Percentiles rank a stretch among this genome's conserved stretches.
Conservation (phyloP, 2,888 invertebrate genomes). For the Criorhina ranunculi region DNA sequence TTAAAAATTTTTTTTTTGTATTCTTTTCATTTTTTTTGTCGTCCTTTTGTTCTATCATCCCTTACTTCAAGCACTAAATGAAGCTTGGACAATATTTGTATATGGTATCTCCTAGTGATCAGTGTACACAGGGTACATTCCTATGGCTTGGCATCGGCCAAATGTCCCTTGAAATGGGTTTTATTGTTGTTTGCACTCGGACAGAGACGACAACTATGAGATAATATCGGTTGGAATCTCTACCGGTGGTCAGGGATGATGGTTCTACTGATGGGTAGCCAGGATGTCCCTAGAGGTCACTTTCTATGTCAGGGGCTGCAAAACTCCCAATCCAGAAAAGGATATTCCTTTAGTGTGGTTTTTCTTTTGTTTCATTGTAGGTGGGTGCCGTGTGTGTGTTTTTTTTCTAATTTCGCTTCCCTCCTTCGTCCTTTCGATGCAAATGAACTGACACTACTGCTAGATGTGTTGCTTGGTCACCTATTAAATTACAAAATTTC, state of each 20-base stretch:
- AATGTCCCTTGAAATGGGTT: slow-evolving; percentile 70
- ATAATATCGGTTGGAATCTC: slow-evolving; percentile 63
- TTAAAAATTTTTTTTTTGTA: not conserved
- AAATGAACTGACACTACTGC: slow-evolving; percentile 47
- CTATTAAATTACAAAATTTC: slow-evolving; percentile 70
- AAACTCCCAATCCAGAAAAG: slow-evolving; percentile 37
- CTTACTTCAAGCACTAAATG: slow-evolving; percentile 31
- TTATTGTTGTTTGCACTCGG: slow-evolving; percentile 73
- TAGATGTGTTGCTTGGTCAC: slow-evolving; percentile 23
- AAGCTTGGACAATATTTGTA: slow-evolving; percentile 62
- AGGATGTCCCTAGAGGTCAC: slow-evolving; percentile 48
- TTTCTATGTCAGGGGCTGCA: slow-evolving; percentile 30
- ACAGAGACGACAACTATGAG: slow-evolving; percentile 56
- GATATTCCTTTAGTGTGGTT: slow-evolving; percentile 38
- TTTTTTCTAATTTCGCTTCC: slow-evolving; percentile 36
- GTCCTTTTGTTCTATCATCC: not conserved
- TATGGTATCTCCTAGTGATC: slow-evolving; percentile 64
- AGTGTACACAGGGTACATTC: slow-evolving; percentile 49
- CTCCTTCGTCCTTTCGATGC: slow-evolving; percentile 47
- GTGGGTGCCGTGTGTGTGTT: slow-evolving; percentile 19
- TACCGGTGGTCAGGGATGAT: slow-evolving; percentile 21
- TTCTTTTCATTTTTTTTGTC: not conserved
- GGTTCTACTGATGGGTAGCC: not conserved
- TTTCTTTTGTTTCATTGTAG: slow-evolving; percentile 23
- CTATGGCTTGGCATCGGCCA: slow-evolving; percentile 55